Evolutionary conservation across 2,113 vertebrate genomes (phyloP).

Genomic region (Micronisus gabar): DNA sequence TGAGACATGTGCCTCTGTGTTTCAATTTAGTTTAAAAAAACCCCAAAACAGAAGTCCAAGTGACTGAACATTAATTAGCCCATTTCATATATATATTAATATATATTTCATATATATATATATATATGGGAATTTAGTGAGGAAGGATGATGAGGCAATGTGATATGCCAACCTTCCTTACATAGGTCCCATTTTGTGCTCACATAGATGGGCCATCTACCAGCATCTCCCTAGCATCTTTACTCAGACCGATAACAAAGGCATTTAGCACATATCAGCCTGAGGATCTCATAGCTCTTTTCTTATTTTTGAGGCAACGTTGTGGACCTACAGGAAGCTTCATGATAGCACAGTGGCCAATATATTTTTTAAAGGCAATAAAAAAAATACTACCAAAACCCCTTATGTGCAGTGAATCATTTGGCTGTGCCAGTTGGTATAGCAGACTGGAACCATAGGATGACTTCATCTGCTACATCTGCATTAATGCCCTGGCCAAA

Average conservation of each 20-base stretch:
- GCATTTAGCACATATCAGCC: background rate
- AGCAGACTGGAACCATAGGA: background rate
- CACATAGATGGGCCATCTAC: background rate
- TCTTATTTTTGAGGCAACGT: background rate
- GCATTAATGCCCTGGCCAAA: background rate
- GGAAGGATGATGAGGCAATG: background rate
- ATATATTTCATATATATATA: background rate
- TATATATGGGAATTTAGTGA: background rate
- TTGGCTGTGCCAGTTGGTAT: background rate
- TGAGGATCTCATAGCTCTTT: background rate
- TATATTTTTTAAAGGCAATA: background rate
- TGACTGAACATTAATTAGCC: background rate
- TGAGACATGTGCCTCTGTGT: background rate
- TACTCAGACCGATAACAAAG: background rate
- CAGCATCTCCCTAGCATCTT: background rate
- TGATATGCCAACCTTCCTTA: background rate
- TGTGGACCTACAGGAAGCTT: background rate
- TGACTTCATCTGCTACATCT: background rate
- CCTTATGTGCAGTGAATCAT: background rate
- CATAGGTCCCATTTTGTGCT: background rate
- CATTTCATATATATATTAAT: background rate
- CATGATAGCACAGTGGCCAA: background rate
- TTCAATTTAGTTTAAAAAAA: background rate
- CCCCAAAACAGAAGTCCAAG: background rate
- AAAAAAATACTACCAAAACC: background rate